phyloP scores from a whole-genome alignment of 2,888 invertebrate genomes.

The Diadegma fenestrale region DNA sequence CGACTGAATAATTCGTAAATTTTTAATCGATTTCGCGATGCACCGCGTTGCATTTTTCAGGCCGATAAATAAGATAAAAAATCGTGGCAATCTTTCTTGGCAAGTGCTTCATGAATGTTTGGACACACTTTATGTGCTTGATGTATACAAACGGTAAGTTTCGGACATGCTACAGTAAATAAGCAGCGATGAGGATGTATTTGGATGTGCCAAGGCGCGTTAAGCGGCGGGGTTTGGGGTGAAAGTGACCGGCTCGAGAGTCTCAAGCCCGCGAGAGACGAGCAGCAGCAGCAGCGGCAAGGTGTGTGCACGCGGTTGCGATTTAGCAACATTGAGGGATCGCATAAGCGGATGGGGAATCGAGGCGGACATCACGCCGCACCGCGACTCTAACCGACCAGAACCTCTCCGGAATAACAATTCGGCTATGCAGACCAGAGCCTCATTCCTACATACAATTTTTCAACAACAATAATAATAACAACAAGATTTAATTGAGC shows the following conservation, averaged over 20 bases:
- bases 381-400: constrained; percentile 54
- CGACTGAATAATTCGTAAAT: no score
- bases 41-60: no score
- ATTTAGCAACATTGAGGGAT: constrained; percentile 62
- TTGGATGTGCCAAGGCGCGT: constrained; percentile 65
- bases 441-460: background rate
- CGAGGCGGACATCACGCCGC: constrained; percentile 37
- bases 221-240: constrained; percentile 58
- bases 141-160: constrained; percentile 16
- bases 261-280: constrained; percentile 23
- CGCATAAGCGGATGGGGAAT: constrained; percentile 62
- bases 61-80: no score
- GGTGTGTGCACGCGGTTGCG: constrained; percentile 28
- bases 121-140: constrained; percentile 1
- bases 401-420: constrained; percentile 63
- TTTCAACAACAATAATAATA: constrained; percentile 14
- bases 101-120: background rate
- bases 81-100: no score
- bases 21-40: no score
- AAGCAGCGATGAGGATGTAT: constrained; percentile 55
- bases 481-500: constrained; percentile 4
- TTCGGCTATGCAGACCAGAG: constrained; percentile 39
- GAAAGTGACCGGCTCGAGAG: constrained; percentile 58
- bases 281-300: constrained; percentile 3
- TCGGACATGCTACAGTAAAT: constrained; percentile 50